Evolutionary conservation across 2,113 vertebrate genomes (phyloP).

Genomic region (Caranx ignobilis): DNA sequence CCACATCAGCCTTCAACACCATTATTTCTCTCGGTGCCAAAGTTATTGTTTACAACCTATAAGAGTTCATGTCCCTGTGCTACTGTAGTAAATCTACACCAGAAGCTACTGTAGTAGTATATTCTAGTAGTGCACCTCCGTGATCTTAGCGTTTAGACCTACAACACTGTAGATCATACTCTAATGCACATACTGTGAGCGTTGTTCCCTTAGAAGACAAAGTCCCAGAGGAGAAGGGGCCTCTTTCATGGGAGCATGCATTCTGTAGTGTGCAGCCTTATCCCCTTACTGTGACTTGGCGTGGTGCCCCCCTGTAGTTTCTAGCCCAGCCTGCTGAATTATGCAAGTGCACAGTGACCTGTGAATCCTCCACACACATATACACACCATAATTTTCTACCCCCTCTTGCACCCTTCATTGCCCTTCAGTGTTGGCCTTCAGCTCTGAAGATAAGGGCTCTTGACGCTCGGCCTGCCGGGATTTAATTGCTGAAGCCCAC

Average conservation of each 20-base stretch:
- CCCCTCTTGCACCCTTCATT: conserved; percentile 52
- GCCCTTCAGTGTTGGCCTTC: conserved; percentile 59
- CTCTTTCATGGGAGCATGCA: conserved; percentile 57
- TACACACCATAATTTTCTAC: conserved; percentile 32
- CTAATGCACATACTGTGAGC: conserved; percentile 49
- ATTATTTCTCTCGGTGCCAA: not conserved
- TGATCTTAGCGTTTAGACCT: conserved; percentile 20
- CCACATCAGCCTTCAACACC: conserved; percentile 19
- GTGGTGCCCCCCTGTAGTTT: conserved; percentile 39
- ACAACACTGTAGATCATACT: conserved; percentile 47
- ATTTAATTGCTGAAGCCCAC: conserved; percentile 74
- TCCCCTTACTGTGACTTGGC: conserved; percentile 58
- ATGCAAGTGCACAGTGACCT: conserved; percentile 59
- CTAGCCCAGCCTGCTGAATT: conserved; percentile 30
- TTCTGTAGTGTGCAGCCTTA: conserved; percentile 59
- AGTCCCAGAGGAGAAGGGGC: conserved; percentile 34
- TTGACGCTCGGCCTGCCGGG: conserved; percentile 70
- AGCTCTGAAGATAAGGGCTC: conserved; percentile 76
- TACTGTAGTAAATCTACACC: conserved; percentile 29
- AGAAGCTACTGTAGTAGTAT: not conserved
- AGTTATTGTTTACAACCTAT: conserved; percentile 26
- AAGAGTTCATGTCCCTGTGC: conserved; percentile 26
- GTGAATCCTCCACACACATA: conserved; percentile 27
- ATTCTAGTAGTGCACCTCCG: conserved; percentile 8
- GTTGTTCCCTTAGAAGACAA: conserved; percentile 52